Conservation (phyloP, 2,797 vertebrate species). For the Pachyuromys duprasi region DNA sequence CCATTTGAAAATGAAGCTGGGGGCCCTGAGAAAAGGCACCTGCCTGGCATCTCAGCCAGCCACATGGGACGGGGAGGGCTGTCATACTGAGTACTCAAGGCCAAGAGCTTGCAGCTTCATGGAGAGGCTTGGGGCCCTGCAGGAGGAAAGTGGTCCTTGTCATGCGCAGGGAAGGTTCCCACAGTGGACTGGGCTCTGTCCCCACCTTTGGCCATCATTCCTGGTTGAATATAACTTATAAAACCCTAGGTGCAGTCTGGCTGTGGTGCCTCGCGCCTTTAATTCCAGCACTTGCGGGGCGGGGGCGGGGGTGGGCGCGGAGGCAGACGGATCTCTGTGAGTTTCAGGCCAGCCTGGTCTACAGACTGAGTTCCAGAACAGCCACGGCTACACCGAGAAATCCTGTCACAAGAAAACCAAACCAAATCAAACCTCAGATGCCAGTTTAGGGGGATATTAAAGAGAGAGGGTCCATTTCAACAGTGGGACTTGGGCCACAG, state of each 20-base stretch:
- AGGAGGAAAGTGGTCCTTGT: not conserved
- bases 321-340: no score
- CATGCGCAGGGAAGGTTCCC: not conserved
- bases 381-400: no score
- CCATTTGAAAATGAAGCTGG: not conserved
- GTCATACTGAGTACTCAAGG: not conserved
- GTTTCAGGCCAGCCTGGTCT: no score
- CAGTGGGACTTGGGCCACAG: not conserved
- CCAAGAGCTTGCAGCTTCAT: not conserved
- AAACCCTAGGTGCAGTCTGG: not conserved
- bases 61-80: not conserved
- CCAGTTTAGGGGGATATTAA: no score
- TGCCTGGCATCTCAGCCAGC: not conserved
- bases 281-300: no score
- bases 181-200: not conserved
- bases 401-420: no score
- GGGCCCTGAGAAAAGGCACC: not conserved
- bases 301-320: no score
- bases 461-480: not conserved
- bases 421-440: not conserved
- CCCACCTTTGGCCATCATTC: not conserved
- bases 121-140: not conserved
- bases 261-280: no score
- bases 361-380: no score
- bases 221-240: not conserved